Percentiles rank a stretch among this genome's conserved stretches.
These are phyloP conservation scores for Scrobipalpa atriplicella DNA, from an alignment of 2,888 invertebrate species.

Conservation along the genomic window DNA sequence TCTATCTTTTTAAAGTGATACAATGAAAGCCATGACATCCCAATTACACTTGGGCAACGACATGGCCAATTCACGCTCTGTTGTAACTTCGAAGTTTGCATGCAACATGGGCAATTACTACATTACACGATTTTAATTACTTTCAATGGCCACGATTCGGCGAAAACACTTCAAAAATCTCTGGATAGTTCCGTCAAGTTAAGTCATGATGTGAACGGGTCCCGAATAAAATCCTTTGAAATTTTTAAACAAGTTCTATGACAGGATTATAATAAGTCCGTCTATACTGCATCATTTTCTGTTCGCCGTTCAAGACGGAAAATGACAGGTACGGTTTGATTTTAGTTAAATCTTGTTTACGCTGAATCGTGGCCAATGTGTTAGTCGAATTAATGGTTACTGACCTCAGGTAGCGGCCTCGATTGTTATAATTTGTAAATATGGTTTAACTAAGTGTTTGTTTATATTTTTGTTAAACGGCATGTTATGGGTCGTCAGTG, in stretches of 20 bases:
- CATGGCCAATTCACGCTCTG: conserved; percentile 25
- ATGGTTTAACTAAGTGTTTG: conserved; percentile 6
- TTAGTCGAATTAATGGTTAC: conserved; percentile 9
- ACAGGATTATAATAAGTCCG: too few species aligned
- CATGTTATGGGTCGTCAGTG: too few species aligned
- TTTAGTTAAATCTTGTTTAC: too few species aligned
- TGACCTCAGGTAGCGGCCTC: conserved; percentile 1
- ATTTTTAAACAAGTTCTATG: too few species aligned
- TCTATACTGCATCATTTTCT: too few species aligned
- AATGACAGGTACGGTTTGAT: too few species aligned
- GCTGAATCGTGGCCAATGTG: too few species aligned
- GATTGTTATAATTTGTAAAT: neutral
- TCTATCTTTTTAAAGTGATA: neutral
- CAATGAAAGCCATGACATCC: conserved; percentile 32
- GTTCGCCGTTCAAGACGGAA: too few species aligned
- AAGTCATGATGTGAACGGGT: too few species aligned
- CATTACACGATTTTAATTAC: conserved; percentile 47
- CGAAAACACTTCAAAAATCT: too few species aligned
- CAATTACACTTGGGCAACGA: conserved; percentile 30
- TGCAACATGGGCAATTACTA: conserved; percentile 28
- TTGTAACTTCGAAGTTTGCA: conserved; percentile 29
- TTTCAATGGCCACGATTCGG: neutral
- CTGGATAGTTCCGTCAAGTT: too few species aligned
- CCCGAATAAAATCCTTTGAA: too few species aligned
- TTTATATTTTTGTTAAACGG: neutral